Percentiles rank a stretch among this genome's conserved stretches.
Evolutionary conservation across 1,140 invertebrate genomes (phyloP).

Genomic region (Tetramorium parvispinum): DNA sequence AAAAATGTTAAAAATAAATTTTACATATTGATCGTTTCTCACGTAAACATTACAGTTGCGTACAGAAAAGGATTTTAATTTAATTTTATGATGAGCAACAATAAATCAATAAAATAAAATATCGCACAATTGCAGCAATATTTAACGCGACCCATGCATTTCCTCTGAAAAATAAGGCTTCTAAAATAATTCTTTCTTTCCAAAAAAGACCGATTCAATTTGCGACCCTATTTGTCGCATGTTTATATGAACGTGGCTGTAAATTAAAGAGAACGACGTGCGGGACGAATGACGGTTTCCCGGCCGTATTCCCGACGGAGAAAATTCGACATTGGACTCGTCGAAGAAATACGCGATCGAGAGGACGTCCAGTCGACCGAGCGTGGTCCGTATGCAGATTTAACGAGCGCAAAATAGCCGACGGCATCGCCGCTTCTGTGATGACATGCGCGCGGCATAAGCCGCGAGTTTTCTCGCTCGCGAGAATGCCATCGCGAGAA

Average conservation of each 20-base stretch:
- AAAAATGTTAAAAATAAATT: neutral
- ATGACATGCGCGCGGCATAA: neutral
- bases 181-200: neutral
- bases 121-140: neutral
- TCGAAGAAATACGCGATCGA: neutral
- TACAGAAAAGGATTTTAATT: neutral
- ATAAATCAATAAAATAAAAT: neutral
- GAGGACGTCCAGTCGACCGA: neutral
- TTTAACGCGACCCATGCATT: neutral
- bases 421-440: neutral
- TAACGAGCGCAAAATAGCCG: constrained; percentile 21
- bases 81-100: neutral
- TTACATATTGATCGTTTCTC: neutral
- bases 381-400: constrained; percentile 23
- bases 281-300: neutral
- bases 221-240: constrained; percentile 3
- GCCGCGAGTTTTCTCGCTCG: constrained; percentile 18
- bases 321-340: neutral
- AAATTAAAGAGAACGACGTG: constrained; percentile 9
- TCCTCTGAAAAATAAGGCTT: neutral
- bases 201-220: constrained; percentile 26
- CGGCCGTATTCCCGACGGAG: neutral
- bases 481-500: constrained; percentile 26
- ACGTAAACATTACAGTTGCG: neutral
- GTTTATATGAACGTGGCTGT: constrained; percentile 8